phyloP scores from a whole-genome alignment of 2,888 invertebrate species.

The Sussaba pulchella region DNA sequence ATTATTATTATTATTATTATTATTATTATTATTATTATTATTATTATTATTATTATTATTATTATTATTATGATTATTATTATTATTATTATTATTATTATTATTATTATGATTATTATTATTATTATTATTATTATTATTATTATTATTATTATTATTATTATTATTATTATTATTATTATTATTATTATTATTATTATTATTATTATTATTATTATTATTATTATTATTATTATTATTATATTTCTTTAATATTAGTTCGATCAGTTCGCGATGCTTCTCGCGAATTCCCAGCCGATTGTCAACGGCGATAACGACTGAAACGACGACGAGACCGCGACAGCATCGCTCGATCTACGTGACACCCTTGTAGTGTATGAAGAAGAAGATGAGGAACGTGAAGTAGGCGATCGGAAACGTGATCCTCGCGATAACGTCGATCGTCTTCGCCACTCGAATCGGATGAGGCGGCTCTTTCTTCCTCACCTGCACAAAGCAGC shows the following conservation, averaged over 20 bases:
- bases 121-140: too few relatives aligned
- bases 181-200: too few relatives aligned
- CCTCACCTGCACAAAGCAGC: conserved; percentile 93
- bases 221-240: conserved; percentile 7
- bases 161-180: not conserved
- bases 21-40: conserved; percentile 8
- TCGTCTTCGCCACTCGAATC: conserved; percentile 96
- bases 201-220: conserved; percentile 18
- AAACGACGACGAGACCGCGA: conserved; percentile 1
- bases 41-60: not conserved
- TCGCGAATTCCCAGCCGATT: conserved; percentile 14
- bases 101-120: not conserved
- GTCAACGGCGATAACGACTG: conserved; percentile 15
- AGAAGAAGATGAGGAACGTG: conserved; percentile 97
- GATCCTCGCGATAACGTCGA: conserved; percentile 97
- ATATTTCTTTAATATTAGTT: conserved; percentile 14
- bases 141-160: conserved; percentile 3
- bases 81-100: conserved; percentile 1
- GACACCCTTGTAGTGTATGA: conserved; percentile 96
- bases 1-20: not conserved
- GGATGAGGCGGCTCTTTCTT: conserved; percentile 97
- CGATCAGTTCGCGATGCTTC: conserved; percentile 23
- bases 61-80: not conserved
- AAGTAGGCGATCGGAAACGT: conserved; percentile 97
- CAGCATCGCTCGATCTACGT: conserved; percentile 85